Percentiles rank a stretch among this genome's conserved stretches.
Conservation (phyloP, 2,888 invertebrate species). For the Suillia variegata region DNA sequence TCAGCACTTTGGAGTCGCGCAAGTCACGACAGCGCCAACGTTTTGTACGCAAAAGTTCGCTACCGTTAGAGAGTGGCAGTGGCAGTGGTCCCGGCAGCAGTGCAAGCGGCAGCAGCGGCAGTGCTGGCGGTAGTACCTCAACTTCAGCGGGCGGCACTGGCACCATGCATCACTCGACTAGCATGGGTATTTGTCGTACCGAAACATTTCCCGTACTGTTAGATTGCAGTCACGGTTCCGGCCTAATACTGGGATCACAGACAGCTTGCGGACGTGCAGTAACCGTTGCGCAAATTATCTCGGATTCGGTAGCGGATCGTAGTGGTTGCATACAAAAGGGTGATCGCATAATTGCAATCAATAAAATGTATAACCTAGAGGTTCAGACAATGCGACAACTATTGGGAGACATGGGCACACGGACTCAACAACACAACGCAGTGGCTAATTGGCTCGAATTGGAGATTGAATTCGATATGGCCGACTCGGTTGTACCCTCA, state of each 20-base stretch:
- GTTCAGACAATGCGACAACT: slow-evolving; percentile 64
- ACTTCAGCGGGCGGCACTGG: slow-evolving; percentile 32
- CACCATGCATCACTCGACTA: slow-evolving; percentile 42
- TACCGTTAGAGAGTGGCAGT: slow-evolving; percentile 55
- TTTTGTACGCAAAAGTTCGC: slow-evolving; percentile 63
- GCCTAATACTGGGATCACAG: slow-evolving; percentile 51
- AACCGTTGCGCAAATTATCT: slow-evolving; percentile 53
- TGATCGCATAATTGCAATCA: slow-evolving; percentile 84
- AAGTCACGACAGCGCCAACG: slow-evolving; percentile 61
- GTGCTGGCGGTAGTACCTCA: slow-evolving; percentile 52
- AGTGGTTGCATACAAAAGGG: slow-evolving; percentile 78
- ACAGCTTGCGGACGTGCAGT: slow-evolving; percentile 56
- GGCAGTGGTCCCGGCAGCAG: slow-evolving; percentile 50
- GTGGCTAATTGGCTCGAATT: slow-evolving; percentile 73
- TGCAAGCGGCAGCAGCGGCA: slow-evolving; percentile 28
- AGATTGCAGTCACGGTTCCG: slow-evolving; percentile 61
- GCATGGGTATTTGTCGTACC: slow-evolving; percentile 56
- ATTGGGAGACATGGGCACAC: slow-evolving; percentile 44
- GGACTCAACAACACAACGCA: slow-evolving; percentile 30
- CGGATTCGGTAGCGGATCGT: slow-evolving; percentile 64
- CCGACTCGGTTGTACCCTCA: slow-evolving; percentile 87
- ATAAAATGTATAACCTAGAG: slow-evolving; percentile 75
- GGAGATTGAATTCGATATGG: slow-evolving; percentile 88
- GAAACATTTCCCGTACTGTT: slow-evolving; percentile 60
- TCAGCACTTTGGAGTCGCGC: slow-evolving; percentile 66